Evolutionary conservation across 2,888 invertebrate genomes (phyloP).

Genomic region (Sicus ferrugineus): DNA sequence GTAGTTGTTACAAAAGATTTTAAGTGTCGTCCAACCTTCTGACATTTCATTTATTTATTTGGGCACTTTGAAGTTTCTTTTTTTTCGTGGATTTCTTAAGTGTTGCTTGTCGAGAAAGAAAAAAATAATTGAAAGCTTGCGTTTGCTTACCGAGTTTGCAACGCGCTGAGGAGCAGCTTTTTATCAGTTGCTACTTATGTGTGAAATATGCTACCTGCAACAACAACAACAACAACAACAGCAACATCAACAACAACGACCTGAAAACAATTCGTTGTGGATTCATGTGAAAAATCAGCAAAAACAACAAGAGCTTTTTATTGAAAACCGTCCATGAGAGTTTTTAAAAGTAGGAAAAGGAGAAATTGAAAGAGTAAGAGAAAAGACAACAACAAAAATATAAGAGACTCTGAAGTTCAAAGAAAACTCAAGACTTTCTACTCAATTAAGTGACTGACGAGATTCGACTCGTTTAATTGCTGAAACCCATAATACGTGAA

Average conservation of each 20-base stretch:
- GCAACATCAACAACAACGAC: background rate
- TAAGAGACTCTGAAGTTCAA: background rate
- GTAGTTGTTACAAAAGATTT: too few relatives aligned
- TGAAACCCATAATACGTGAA: background rate
- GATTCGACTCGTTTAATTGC: slow-evolving; percentile 14
- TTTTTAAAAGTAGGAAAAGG: background rate
- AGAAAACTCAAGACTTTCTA: slow-evolving; percentile 7
- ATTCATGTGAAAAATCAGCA: background rate
- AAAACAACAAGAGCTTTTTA: background rate
- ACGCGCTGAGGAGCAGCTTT: too few relatives aligned
- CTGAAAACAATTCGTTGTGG: background rate
- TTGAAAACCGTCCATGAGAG: background rate
- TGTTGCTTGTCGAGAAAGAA: too few relatives aligned
- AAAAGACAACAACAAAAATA: background rate
- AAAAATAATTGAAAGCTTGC: too few relatives aligned
- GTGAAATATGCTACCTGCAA: background rate
- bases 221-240: background rate
- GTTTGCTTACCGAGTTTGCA: too few relatives aligned
- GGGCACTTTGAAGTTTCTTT: too few relatives aligned
- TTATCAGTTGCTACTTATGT: background rate
- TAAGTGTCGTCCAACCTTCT: too few relatives aligned
- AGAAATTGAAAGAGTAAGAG: background rate
- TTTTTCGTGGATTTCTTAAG: too few relatives aligned
- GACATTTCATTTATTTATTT: too few relatives aligned
- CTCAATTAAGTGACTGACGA: slow-evolving; percentile 9